Conservation (phyloP, 2,888 invertebrate genomes). For the Tridacna crocea region DNA sequence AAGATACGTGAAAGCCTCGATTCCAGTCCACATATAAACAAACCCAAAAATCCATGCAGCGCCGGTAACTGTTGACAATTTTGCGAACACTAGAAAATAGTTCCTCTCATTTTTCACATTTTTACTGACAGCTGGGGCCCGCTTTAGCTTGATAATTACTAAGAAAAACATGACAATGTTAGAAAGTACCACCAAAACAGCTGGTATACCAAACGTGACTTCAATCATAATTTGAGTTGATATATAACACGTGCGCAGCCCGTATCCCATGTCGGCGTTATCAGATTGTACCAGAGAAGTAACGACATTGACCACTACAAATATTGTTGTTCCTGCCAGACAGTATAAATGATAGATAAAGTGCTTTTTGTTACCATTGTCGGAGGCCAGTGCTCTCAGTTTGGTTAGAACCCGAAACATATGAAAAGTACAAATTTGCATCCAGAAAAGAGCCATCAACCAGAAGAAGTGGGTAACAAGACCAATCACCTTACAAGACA, state of each 20-base stretch:
- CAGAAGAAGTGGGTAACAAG: constrained; percentile 45
- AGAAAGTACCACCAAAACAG: constrained; percentile 22
- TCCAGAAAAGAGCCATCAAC: constrained; percentile 52
- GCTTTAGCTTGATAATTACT: constrained; percentile 23
- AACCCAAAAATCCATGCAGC: constrained; percentile 52
- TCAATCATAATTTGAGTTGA: constrained; percentile 34
- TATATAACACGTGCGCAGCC: constrained; percentile 37
- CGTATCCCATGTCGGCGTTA: constrained; percentile 37
- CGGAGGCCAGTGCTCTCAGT: neutral
- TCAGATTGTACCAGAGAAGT: constrained; percentile 16
- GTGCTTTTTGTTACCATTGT: constrained; percentile 19
- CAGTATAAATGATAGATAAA: constrained; percentile 27
- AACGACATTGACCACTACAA: constrained; percentile 37
- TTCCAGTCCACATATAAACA: constrained; percentile 41
- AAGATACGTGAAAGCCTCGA: constrained; percentile 35
- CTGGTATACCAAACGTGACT: constrained; percentile 43
- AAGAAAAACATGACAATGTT: constrained; percentile 39
- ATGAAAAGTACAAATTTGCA: constrained; percentile 54
- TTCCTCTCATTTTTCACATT: constrained; percentile 46
- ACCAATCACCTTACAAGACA: constrained; percentile 37
- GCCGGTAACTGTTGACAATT: constrained; percentile 51
- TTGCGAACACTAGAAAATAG: constrained; percentile 37
- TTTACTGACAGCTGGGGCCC: constrained; percentile 18
- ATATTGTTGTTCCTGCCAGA: constrained; percentile 10
- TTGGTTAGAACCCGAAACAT: constrained; percentile 32